Evolutionary conservation across 2,888 invertebrate genomes (phyloP), one percentile per base, ranked within the genome.

Genomic region (Parascotia fuliginaria): DNA sequence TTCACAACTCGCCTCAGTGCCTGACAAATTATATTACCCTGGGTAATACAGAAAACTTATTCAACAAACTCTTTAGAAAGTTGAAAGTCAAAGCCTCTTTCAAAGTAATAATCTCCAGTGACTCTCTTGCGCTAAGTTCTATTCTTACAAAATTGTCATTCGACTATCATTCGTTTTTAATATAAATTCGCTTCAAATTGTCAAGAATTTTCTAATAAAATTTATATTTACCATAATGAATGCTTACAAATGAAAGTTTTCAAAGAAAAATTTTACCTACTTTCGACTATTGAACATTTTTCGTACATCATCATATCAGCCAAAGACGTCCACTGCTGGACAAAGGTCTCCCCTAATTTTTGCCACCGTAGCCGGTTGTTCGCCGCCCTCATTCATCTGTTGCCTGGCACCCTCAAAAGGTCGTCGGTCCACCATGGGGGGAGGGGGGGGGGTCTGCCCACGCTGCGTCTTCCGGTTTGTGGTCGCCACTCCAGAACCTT

Each of bases 21-120:
- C 67, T 77, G 70, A 75, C 75, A 80, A 81, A 84, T 84, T 78
- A 73, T 78, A 82, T 80, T 80, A 81, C 79, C 70, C 71, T 64
- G 73, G 77, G 78, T 83, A 81, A 81, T 80, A 79, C 73, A 79
- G 80, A 80, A 83, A 84, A 83, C 78, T 79, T 83, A 83, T 84
- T 78, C 79, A 81, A 79, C 77, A 81, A 83, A 84, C 80, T 83
- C 79, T 81, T 83, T 75, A 75, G 66, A 79, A 83, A 84, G 81
- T 83, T 79, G 73, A 81, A 79, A 82, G 83, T 82, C 83, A 83
- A 80, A 82, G 82, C 77, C 75, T 75, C 76, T 74, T 70, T 66
- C 73, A 68, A 72, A 75, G 79, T 77, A 79, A 81, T 83, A 81
- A 85, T 83, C 79, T 77, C 73, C 70, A 69, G 65, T 75, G 78